Conservation (phyloP, 2,113 vertebrate species). For the Aythya baeri region DNA sequence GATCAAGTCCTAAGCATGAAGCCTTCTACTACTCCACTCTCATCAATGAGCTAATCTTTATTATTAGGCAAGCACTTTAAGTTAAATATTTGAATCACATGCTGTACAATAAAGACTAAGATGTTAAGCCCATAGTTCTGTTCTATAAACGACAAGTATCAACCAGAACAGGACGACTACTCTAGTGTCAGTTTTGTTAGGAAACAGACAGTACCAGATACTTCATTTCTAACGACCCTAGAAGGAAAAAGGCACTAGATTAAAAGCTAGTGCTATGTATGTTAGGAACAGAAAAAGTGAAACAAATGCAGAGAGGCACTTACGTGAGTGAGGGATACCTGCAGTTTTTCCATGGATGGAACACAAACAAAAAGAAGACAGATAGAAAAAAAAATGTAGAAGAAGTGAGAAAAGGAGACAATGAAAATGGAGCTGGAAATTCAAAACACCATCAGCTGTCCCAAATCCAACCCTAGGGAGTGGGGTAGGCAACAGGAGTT, state of each 20-base stretch:
- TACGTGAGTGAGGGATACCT: slow-evolving; percentile 93
- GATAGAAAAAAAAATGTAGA: slow-evolving; percentile 74
- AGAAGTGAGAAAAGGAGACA: slow-evolving; percentile 68
- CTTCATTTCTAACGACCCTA: slow-evolving; percentile 43
- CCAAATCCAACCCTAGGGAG: not conserved
- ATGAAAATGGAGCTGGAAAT: slow-evolving; percentile 61
- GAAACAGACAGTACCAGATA: slow-evolving; percentile 29
- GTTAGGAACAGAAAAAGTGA: slow-evolving; percentile 60
- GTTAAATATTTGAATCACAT: slow-evolving; percentile 58
- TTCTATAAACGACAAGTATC: slow-evolving; percentile 10
- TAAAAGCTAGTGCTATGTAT: slow-evolving; percentile 59
- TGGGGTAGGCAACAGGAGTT: not conserved
- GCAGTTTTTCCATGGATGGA: slow-evolving; percentile 86
- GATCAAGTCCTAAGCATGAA: not conserved
- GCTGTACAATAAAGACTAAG: slow-evolving; percentile 45
- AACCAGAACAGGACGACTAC: slow-evolving; percentile 22
- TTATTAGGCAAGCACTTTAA: slow-evolving; percentile 16
- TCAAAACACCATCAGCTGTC: not conserved
- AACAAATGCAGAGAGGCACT: slow-evolving; percentile 83
- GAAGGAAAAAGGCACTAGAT: slow-evolving; percentile 48
- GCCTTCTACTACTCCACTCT: slow-evolving; percentile 19
- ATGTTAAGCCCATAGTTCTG: slow-evolving; percentile 54
- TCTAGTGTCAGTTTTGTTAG: slow-evolving; percentile 77
- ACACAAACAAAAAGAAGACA: slow-evolving; percentile 81
- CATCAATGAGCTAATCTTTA: not conserved